Evolutionary conservation across 2,113 vertebrate species (phyloP), one percentile per base, ranked within the genome.

Genomic region (Aptenodytes forsteri): DNA sequence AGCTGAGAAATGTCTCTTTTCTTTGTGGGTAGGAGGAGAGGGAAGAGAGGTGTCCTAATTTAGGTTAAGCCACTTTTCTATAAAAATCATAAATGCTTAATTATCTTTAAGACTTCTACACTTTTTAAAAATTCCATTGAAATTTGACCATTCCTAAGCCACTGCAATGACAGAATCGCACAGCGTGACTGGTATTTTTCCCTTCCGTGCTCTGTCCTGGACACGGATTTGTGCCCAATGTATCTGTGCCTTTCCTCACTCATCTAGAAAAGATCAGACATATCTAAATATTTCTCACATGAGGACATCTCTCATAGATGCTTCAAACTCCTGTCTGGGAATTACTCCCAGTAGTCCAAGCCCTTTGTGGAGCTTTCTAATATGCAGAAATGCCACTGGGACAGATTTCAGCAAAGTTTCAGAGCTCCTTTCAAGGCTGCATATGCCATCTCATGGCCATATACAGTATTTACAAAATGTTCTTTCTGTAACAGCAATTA

Each of bases 371-470:
- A 40, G 16, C 5, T 86, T 86, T 38, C 58, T 11, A 32, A 32
- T 11, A 11, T 0, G 0, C 14, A 49, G 56, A 88, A 83, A 83
- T 10, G 2, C 30, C 46, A 3, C 46, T 20, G 23, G 30, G 13
- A 61, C 58, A 58, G 19, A 56, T 54, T 61, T 67, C 52, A 64
- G 42, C 61, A 36, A 9, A 0, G 15, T 58, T 83, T 42, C 70
- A 62, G 58, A 76, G 27, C 32, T 79, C 26, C 69, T 85, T 71
- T 38, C 70, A 72, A 83, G 79, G 78, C 79, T 72, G 17, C 66
- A 52, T 56, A 44, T 65, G 90, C 90, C 93, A 91, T 49, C 93
- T 84, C 82, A 77, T 93, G 90, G 92, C 78, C 83, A 94, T 15
- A 30, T 36, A 17, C 22, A 82, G 91, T 7, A 95, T 20, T 76